These are phyloP conservation scores for Paramacrobiotus metropolitanus DNA, from an alignment of 1,140 invertebrate genomes.

Conservation along the genomic window DNA sequence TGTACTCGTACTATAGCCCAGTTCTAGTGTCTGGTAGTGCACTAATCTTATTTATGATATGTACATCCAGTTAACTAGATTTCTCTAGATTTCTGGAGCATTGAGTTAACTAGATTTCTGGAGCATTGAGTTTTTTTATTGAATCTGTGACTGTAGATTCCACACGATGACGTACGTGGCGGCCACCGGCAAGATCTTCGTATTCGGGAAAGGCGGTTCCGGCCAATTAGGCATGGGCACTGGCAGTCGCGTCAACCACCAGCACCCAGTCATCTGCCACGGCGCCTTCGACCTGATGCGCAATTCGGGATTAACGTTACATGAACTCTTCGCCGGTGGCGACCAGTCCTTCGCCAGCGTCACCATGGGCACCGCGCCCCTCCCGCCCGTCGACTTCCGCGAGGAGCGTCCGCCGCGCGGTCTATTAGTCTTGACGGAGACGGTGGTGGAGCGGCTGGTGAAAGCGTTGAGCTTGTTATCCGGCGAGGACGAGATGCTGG, in stretches of 20 bases:
- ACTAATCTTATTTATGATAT: no score
- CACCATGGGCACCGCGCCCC: not conserved
- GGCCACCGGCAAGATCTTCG: constrained; percentile 46
- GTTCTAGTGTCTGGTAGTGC: no score
- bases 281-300: not conserved
- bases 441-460: constrained; percentile 5
- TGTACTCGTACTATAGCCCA: no score
- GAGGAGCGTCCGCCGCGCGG: constrained; percentile 4
- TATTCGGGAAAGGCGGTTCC: constrained; percentile 62
- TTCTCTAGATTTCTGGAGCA: no score
- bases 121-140: no score
- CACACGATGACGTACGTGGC: constrained; percentile 60
- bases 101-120: no score
- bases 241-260: constrained; percentile 7
- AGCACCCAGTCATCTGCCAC: constrained; percentile 6
- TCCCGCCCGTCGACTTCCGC: constrained; percentile 1
- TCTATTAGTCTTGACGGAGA: constrained; percentile 9
- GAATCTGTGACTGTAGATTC: no score
- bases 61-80: no score
- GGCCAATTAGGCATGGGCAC: constrained; percentile 49
- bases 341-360: constrained; percentile 14
- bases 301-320: constrained; percentile 5
- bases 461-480: constrained; percentile 7
- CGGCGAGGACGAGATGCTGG: constrained; percentile 10
- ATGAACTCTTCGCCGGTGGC: constrained; percentile 13